Base-by-base conservation (phyloP, 1,140 invertebrate species). In the Pristionchus pacificus region DNA sequence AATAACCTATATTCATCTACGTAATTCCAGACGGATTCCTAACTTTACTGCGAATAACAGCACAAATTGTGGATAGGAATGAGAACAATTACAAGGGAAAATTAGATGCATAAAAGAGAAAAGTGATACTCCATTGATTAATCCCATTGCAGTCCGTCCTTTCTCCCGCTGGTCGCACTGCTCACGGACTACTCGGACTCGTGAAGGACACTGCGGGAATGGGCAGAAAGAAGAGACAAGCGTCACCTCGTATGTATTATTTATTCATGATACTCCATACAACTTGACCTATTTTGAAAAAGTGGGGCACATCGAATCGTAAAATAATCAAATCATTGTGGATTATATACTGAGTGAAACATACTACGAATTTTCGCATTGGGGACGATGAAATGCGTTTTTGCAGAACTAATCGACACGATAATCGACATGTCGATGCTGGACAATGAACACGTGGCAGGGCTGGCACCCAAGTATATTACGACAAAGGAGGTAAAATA, bases 401-500 rank as follows among this genome's bases (percentile, higher is more conserved):
- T 71, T 77, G 25, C 71, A 79, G 79, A 77, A 67, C 70, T 80
- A 57, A 76, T 79, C 28, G 79, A 76, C 31, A 76, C 64, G 29
- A 81, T 83, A 31, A 84, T 83, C 68, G 81, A 79, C 61, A 57
- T 83, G n/a, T 76, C 78, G 60, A 68, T 74, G 19, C 81, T 78
- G 63, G 79, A 82, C 71, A 76, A 70, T 62, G 78, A 79, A 69
- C 69, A 70, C 33, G 73, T 79, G 30, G 71, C 74, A 60, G 82
- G 82, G 33, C 72, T 72, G 33, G 75, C 81, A 29, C 77, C 83
- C 61, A 78, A 80, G 70, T 77, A 77, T 76, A 74, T 85, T 72
- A 78, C 83, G 67, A 74, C 59, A 33, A 83, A 85, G 55, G 79
- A 85, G 58, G 87, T 88, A 1, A 90, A 90, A 2, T 88, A 19